A percentile compares a stretch with the other conserved stretches of the same genome.
Conservation (phyloP, 2,113 vertebrate genomes). For the Clarias batrachus region DNA sequence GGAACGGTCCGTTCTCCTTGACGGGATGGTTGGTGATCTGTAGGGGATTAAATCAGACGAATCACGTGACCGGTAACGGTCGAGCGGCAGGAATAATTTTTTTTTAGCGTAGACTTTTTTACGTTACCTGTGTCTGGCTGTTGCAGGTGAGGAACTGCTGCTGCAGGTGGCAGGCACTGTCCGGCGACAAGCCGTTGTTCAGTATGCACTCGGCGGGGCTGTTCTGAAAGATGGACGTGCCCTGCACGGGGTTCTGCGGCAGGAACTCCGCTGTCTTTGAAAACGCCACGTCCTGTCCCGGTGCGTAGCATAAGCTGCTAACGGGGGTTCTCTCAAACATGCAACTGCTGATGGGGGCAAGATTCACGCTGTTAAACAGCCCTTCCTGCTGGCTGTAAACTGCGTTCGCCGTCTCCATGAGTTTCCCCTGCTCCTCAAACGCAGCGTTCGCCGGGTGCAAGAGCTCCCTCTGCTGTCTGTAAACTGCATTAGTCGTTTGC, state of each 20-base stretch:
- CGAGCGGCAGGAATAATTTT: too few species aligned
- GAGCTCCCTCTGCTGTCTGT: conserved; percentile 36
- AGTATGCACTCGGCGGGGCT: rapidly evolving
- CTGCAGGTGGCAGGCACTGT: conserved; percentile 32
- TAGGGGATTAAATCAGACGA: not conserved
- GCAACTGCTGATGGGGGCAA: conserved; percentile 29
- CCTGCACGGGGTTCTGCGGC: conserved; percentile 41
- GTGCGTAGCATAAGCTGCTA: conserved; percentile 29
- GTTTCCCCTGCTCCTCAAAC: conserved; percentile 36
- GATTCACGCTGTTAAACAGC: not conserved
- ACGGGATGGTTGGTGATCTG: conserved; percentile 65
- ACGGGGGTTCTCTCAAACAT: conserved; percentile 54
- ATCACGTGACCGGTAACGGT: not conserved
- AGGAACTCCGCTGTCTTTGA: not conserved
- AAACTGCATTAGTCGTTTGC: not conserved
- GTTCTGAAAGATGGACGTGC: conserved; percentile 56
- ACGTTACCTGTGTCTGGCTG: conserved; percentile 64
- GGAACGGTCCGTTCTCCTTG: conserved; percentile 52
- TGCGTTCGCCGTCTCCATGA: conserved; percentile 28
- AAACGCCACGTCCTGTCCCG: not conserved
- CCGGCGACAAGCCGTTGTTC: conserved; percentile 26
- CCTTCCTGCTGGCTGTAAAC: conserved; percentile 42
- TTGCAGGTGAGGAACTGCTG: conserved; percentile 59
- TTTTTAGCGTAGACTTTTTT: too few species aligned
- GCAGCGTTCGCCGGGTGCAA: not conserved